Evolutionary conservation across 2,888 invertebrate species (phyloP), one percentile per base, ranked within the genome.

Genomic region (Ochropacha duplaris): DNA sequence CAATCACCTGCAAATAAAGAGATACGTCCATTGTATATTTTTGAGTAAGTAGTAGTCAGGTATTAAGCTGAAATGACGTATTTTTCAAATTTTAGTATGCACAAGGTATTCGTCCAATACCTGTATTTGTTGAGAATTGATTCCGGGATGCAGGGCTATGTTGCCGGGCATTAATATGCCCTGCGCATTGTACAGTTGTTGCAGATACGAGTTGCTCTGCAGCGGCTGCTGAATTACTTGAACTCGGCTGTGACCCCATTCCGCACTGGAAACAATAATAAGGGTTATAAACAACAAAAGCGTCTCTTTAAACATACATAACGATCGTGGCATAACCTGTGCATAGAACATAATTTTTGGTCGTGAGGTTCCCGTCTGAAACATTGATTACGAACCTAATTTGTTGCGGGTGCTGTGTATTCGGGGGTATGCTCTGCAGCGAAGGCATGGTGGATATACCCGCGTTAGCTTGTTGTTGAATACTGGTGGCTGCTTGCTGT

Each of bases 221-320:
- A 96, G 83, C 0, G 96, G 96, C 74, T 97, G 97, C 80, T 96
- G 96, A 71, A 98, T 96, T 24, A 98, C 96, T 82, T 98, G 97
- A 34, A 98, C 95, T 5, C 96, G 93, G n/a, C 95, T 94, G 65
- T 96, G 95, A 56, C 95, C 94, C 94, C 96, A 95, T 75, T 96
- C 96, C 61, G 94, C 89, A 69, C 90, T 94, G 75, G 1, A 49
- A 14, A 44, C 39, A 55, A 19, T n/a, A n/a, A n/a, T n/a, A n/a
- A n/a, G n/a, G n/a, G n/a, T n/a, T n/a, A n/a, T n/a, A n/a, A n/a
- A n/a, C n/a, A n/a, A n/a, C n/a, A n/a, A n/a, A n/a, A n/a, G n/a
- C n/a, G n/a, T n/a, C n/a, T n/a, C n/a, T n/a, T n/a, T n/a, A n/a
- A n/a, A n/a, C 24, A 4, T 24, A 24, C 24, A 24, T 24, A 5